Base-by-base conservation (phyloP, 2,797 vertebrate species). In the Smutsia temminckii region DNA sequence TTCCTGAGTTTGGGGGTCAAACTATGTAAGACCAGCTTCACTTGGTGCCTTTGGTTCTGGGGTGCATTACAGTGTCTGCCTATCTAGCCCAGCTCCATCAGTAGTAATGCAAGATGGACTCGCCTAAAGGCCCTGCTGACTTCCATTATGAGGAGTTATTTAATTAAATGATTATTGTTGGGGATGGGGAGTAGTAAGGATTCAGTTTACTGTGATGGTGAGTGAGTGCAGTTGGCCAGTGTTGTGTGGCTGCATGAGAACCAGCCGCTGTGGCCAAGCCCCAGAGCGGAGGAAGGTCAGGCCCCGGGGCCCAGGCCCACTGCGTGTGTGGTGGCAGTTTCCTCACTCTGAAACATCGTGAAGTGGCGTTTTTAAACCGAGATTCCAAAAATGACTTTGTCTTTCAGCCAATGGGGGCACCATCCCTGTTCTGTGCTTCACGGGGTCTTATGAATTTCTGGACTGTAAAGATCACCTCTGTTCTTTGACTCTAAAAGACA, bases 271-370 rank as follows among this genome's bases (percentile, higher is more conserved):
- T 17, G 14, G 81, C 51, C 27, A n/a, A 88, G 71, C 68, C 49
- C 0, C 5, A 49, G 4, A 32, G 57, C 9, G 17, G 69, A 64
- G 42, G 49, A 71, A 12, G 16, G 2, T 40, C 12, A 0, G 5
- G 55, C n/a, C 1, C 1, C 61, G 29, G 9, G 68, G 40, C 46
- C 13, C 21, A 21, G 64, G 32, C 32, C 29, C 8, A 2, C 61
- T 63, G 59, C 46, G 49, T 5, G 0, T 23, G 8, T 17, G 16
- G 53, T 20, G n/a, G 23, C 25, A 0, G 6, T 21, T 21, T 59
- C 74, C 86, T 81, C 17, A 32, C 34, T 71, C 46, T 20, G 55
- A 61, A 32, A 92, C 0, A 42, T 27, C 61, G 46, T 40, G 37
- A 23, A 46, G 37, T n/a, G 25, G 32, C 25, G 21, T 55, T 95